Evolutionary conservation across 2,888 invertebrate genomes (phyloP).

Genomic region (Adelphocoris suturalis): DNA sequence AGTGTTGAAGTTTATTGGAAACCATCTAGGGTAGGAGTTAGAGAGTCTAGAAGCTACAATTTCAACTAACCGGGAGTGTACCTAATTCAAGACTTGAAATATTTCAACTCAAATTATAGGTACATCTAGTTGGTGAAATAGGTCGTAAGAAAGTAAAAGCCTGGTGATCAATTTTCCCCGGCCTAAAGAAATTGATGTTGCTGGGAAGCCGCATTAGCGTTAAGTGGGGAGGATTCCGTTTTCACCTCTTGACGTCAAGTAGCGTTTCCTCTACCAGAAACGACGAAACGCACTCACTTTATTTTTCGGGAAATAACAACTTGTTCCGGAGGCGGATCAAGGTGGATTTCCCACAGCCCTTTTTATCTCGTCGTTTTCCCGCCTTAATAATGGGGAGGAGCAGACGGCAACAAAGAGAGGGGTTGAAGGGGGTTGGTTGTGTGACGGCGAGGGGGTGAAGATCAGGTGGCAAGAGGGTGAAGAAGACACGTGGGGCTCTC

Average conservation of each 20-base stretch:
- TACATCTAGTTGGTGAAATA: too few relatives aligned
- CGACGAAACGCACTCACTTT: neutral
- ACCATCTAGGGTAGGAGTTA: too few relatives aligned
- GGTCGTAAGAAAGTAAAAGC: too few relatives aligned
- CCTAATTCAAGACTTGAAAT: too few relatives aligned
- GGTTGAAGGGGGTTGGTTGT: neutral
- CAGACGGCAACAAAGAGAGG: neutral
- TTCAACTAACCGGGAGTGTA: too few relatives aligned
- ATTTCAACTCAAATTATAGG: too few relatives aligned
- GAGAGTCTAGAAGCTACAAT: too few relatives aligned
- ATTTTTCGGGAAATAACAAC: neutral
- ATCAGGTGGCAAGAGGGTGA: neutral
- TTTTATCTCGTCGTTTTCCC: neutral
- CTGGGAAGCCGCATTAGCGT: neutral
- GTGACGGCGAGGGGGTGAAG: too few relatives aligned
- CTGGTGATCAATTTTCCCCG: too few relatives aligned
- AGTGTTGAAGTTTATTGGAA: too few relatives aligned
- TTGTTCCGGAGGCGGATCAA: neutral
- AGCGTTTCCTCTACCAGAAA: neutral
- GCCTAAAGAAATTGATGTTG: too few relatives aligned
- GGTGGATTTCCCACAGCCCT: neutral
- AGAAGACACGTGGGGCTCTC: constrained; percentile 5
- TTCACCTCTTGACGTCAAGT: neutral
- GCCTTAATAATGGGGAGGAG: neutral
- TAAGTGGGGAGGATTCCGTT: neutral